phyloP scores from a whole-genome alignment of 2,113 vertebrate genomes.

The Canis aureus region DNA sequence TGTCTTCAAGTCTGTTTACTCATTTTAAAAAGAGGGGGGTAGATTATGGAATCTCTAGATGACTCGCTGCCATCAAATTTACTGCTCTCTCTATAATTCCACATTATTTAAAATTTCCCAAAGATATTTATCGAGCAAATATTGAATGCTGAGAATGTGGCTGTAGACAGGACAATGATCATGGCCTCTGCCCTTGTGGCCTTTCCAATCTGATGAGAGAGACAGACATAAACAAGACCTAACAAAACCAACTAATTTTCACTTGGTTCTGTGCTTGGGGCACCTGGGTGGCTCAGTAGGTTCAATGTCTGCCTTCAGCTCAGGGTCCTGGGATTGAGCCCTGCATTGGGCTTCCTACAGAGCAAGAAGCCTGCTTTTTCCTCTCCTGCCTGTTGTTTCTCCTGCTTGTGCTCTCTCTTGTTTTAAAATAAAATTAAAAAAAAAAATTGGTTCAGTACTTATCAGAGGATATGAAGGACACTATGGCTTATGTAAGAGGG shows the following conservation, averaged over 20 bases:
- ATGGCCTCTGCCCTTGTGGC: too few relatives aligned
- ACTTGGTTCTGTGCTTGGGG: neutral
- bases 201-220: neutral
- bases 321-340: too few relatives aligned
- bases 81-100: neutral
- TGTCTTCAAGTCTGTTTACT: neutral
- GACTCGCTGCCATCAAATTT: neutral
- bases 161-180: neutral
- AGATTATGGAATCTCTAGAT: neutral
- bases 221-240: neutral
- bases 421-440: too few relatives aligned
- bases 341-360: too few relatives aligned
- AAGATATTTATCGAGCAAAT: neutral
- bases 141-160: neutral
- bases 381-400: too few relatives aligned
- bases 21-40: neutral
- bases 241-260: slow-evolving; percentile 37
- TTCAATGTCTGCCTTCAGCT: too few relatives aligned
- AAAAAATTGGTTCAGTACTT: neutral
- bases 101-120: slow-evolving; percentile 24
- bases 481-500: neutral
- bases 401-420: too few relatives aligned
- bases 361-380: too few relatives aligned
- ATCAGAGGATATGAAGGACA: neutral
- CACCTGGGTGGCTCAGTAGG: too few relatives aligned